phyloP scores from a whole-genome alignment of 2,888 invertebrate genomes.

The Chaitophorus viminalis region DNA sequence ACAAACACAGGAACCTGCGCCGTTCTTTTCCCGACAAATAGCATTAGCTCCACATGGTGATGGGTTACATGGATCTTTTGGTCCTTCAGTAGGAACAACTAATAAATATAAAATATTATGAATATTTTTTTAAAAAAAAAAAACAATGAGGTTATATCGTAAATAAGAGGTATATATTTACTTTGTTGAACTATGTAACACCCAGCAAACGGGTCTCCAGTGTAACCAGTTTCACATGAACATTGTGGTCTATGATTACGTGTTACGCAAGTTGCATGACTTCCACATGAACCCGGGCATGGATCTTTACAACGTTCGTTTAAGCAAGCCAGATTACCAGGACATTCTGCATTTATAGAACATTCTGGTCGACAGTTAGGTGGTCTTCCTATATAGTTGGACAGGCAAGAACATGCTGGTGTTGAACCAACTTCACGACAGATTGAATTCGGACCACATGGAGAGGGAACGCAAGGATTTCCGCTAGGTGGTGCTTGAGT shows the following conservation, averaged over 20 bases:
- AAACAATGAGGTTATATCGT: neutral
- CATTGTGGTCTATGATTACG: slow-evolving; percentile 71
- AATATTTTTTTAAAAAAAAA: neutral
- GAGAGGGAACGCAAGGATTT: slow-evolving; percentile 82
- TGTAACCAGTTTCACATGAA: slow-evolving; percentile 70
- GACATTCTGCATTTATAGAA: slow-evolving; percentile 71
- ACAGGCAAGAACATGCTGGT: slow-evolving; percentile 71
- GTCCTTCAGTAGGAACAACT: slow-evolving; percentile 71
- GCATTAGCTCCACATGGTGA: slow-evolving; percentile 90
- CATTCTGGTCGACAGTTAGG: slow-evolving; percentile 77
- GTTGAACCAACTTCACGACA: slow-evolving; percentile 70
- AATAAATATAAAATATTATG: slow-evolving; percentile 68
- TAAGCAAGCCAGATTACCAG: slow-evolving; percentile 70
- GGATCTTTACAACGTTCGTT: slow-evolving; percentile 72
- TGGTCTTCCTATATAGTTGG: slow-evolving; percentile 73
- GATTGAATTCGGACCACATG: slow-evolving; percentile 72
- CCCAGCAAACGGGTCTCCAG: slow-evolving; percentile 75
- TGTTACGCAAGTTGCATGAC: slow-evolving; percentile 74
- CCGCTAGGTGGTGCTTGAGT: slow-evolving; percentile 67
- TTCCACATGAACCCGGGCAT: slow-evolving; percentile 76
- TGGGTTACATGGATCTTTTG: slow-evolving; percentile 78
- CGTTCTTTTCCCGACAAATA: slow-evolving; percentile 82
- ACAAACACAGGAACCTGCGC: slow-evolving; percentile 84
- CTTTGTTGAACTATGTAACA: slow-evolving; percentile 71
- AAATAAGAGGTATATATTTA: slow-evolving; percentile 67